These are phyloP conservation scores for Dichetophora obliterata DNA, from an alignment of 2,888 invertebrate species.

Conservation along the genomic window DNA sequence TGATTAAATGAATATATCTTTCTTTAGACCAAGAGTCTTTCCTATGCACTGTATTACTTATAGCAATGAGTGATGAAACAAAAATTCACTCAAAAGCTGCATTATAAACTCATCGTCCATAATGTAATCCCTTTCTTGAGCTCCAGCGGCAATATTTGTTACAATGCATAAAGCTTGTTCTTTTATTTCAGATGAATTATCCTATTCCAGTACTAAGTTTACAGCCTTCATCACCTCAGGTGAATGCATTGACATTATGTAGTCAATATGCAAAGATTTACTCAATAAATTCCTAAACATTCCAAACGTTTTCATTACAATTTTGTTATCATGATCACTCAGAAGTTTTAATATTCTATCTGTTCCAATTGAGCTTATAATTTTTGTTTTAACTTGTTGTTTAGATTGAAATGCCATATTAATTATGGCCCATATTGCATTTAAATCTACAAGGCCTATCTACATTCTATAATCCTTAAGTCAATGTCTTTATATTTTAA, in stretches of 20 bases:
- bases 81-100: constrained; percentile 88
- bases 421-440: constrained; percentile 90
- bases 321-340: constrained; percentile 88
- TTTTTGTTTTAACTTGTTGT: constrained; percentile 89
- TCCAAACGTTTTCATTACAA: constrained; percentile 93
- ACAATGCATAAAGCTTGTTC: constrained; percentile 94
- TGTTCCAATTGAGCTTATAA: constrained; percentile 85
- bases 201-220: constrained; percentile 76
- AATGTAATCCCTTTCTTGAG: constrained; percentile 88
- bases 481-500: no score
- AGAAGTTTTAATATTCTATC: constrained; percentile 91
- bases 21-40: constrained; percentile 85
- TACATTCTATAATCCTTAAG: no score
- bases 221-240: constrained; percentile 81
- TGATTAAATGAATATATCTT: constrained; percentile 83
- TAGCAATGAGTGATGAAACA: constrained; percentile 76
- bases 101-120: constrained; percentile 94
- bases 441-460: no score
- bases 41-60: constrained; percentile 88
- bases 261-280: constrained; percentile 89
- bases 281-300: constrained; percentile 88
- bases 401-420: constrained; percentile 84
- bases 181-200: constrained; percentile 87
- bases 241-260: constrained; percentile 84
- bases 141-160: constrained; percentile 93